A percentile compares a stretch with the other conserved stretches of the same genome.
phyloP scores from a whole-genome alignment of 2,888 invertebrate genomes.

The Caenorhabditis becei region DNA sequence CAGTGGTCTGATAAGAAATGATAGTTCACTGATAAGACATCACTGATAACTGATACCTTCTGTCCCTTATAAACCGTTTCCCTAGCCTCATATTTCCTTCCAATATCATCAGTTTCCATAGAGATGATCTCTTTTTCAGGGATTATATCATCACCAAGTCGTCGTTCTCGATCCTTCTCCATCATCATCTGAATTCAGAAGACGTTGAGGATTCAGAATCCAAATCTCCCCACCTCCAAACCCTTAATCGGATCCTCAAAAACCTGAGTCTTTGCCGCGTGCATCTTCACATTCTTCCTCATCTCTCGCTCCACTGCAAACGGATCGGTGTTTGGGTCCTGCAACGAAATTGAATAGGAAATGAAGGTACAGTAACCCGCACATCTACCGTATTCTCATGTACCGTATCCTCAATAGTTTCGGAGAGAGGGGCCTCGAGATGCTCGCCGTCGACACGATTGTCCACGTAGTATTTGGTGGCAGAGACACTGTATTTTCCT shows the following conservation, averaged over 20 bases:
- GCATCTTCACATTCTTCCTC: constrained; percentile 46
- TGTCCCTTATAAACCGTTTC: constrained; percentile 24
- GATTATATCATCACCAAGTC: neutral
- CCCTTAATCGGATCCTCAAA: constrained; percentile 25
- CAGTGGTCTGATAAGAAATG: constrained; percentile 19
- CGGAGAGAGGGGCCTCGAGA: neutral
- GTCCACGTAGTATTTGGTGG: constrained; percentile 62
- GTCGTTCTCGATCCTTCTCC: constrained; percentile 26
- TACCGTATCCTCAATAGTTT: constrained; percentile 30
- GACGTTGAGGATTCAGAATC: neutral
- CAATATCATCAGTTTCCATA: constrained; percentile 28
- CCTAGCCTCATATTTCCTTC: constrained; percentile 30
- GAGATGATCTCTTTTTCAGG: constrained; percentile 22
- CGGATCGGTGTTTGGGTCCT: constrained; percentile 24
- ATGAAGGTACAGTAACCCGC: constrained; percentile 19
- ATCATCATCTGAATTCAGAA: constrained; percentile 24
- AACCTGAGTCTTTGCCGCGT: constrained; percentile 38
- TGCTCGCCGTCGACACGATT: constrained; percentile 59
- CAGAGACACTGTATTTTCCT: constrained; percentile 56
- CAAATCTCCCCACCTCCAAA: neutral
- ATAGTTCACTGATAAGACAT: neutral
- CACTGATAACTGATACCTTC: constrained; percentile 14
- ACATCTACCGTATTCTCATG: constrained; percentile 33
- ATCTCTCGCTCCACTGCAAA: constrained; percentile 57
- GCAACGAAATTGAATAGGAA: neutral